A percentile compares a stretch with the other conserved stretches of the same genome.
These are phyloP conservation scores for Cheilinus undulatus DNA, from an alignment of 2,113 vertebrate genomes.

Conservation along the genomic window DNA sequence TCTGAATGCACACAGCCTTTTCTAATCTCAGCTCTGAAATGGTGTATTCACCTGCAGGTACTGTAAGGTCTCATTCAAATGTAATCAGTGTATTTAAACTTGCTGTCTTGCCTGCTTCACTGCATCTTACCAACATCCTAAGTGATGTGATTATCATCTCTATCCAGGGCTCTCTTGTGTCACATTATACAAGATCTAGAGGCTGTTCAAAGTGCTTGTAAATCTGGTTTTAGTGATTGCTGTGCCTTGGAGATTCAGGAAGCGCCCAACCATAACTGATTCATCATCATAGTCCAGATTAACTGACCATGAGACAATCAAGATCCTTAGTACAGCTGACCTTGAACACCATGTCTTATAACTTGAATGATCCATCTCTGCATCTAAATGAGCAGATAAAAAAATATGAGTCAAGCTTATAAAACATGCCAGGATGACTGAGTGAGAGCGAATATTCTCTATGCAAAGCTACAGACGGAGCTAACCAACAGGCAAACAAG, in stretches of 20 bases:
- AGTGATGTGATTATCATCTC: constrained; percentile 35
- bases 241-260: neutral
- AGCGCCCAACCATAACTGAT: constrained; percentile 6
- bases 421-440: constrained; percentile 23
- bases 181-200: constrained; percentile 25
- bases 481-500: constrained; percentile 59
- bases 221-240: constrained; percentile 26
- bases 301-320: constrained; percentile 18
- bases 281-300: constrained; percentile 7
- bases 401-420: neutral
- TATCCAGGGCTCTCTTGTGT: constrained; percentile 16
- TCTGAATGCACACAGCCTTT: constrained; percentile 57
- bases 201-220: constrained; percentile 9
- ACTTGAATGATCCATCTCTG: constrained; percentile 7
- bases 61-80: constrained; percentile 46
- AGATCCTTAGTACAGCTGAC: constrained; percentile 15
- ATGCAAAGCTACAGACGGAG: constrained; percentile 39
- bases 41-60: constrained; percentile 57
- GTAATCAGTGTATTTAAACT: constrained; percentile 45
- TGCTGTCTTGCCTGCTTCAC: constrained; percentile 27
- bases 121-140: constrained; percentile 19
- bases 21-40: constrained; percentile 63
- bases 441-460: constrained; percentile 28
- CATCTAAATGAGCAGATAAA: constrained; percentile 1
- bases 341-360: constrained; percentile 17